Percentiles rank a stretch among this genome's conserved stretches.
These are phyloP conservation scores for Syritta pipiens DNA, from an alignment of 2,888 invertebrate genomes.

Conservation along the genomic window DNA sequence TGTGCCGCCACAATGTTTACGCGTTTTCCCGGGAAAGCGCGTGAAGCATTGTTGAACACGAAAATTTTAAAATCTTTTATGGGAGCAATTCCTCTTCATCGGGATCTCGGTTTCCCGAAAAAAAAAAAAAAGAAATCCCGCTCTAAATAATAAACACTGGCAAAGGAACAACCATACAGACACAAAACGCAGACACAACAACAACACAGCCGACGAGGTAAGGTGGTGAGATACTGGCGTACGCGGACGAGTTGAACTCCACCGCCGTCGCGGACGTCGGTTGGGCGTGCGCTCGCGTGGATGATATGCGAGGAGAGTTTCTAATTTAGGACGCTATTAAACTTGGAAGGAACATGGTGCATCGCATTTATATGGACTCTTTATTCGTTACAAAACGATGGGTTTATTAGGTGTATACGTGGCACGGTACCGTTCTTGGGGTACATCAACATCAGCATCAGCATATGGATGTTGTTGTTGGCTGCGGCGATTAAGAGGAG, in stretches of 20 bases:
- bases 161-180: slow-evolving; percentile 35
- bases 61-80: slow-evolving; percentile 54
- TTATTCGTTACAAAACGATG: slow-evolving; percentile 56
- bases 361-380: slow-evolving; percentile 59
- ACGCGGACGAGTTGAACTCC: slow-evolving; percentile 2
- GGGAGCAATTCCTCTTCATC: slow-evolving; percentile 51
- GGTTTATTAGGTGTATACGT: slow-evolving; percentile 63
- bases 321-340: slow-evolving; percentile 67
- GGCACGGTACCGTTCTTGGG: slow-evolving; percentile 28
- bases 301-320: slow-evolving; percentile 64
- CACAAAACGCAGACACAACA: slow-evolving; percentile 46
- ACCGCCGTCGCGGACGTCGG: no score
- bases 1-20: slow-evolving; percentile 39
- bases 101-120: slow-evolving; percentile 56
- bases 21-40: slow-evolving; percentile 53
- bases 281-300: slow-evolving; percentile 47
- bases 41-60: slow-evolving; percentile 58
- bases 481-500: slow-evolving; percentile 72
- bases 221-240: slow-evolving; percentile 20
- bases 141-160: slow-evolving; percentile 63
- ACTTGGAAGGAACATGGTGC: slow-evolving; percentile 57
- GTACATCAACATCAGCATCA: background rate
- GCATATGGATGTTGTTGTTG: slow-evolving; percentile 43
- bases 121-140: slow-evolving; percentile 38
- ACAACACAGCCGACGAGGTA: background rate